phyloP scores from a whole-genome alignment of 2,113 vertebrate genomes.

The Elachura formosa region DNA sequence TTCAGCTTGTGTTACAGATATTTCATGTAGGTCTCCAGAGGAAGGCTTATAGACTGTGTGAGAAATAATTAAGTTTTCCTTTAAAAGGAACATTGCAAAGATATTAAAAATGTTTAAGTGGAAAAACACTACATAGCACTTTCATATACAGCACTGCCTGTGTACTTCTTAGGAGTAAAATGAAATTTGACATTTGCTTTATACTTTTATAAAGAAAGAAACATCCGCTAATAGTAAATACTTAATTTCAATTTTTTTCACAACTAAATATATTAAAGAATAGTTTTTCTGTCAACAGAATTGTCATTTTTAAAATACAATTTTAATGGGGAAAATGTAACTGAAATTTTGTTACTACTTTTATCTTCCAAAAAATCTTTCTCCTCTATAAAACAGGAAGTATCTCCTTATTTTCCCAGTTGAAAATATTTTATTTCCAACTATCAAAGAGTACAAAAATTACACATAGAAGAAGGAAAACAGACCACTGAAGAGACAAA shows the following conservation, averaged over 20 bases:
- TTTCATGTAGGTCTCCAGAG: neutral
- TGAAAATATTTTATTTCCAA: neutral
- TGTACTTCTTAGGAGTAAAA: neutral
- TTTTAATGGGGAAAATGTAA: neutral
- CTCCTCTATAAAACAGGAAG: neutral
- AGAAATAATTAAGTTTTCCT: slow-evolving; percentile 21
- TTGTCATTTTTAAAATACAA: neutral
- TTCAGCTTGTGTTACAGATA: neutral
- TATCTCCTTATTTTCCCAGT: neutral
- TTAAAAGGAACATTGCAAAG: neutral
- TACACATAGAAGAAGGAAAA: neutral
- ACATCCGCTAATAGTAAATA: neutral
- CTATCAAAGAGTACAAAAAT: neutral
- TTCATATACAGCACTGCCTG: neutral
- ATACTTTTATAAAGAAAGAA: neutral
- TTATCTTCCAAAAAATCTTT: neutral
- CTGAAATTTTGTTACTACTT: neutral
- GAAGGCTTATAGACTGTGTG: neutral
- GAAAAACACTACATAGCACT: neutral
- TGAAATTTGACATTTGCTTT: neutral
- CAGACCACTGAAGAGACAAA: neutral
- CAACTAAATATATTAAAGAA: neutral
- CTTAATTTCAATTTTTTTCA: neutral
- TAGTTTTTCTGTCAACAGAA: neutral
- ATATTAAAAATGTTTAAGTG: neutral